Conservation (phyloP, 2,797 vertebrate genomes). For the Neosilurus hyrtlii region DNA sequence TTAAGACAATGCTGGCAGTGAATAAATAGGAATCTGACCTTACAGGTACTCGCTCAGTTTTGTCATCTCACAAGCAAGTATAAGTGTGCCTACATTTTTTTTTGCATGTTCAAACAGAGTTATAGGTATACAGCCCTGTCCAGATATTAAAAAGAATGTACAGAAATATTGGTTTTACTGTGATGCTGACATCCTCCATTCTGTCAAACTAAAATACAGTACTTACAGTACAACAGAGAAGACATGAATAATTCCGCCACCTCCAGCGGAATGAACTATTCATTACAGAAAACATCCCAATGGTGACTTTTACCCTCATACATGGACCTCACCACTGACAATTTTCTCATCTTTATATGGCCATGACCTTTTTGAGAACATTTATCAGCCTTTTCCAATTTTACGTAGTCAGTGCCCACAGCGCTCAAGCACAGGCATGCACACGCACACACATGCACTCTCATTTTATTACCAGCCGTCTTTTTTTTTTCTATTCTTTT, state of each 20-base stretch:
- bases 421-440: slow-evolving; percentile 7
- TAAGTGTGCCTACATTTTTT: neutral
- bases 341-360: slow-evolving; percentile 35
- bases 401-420: slow-evolving; percentile 32
- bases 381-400: slow-evolving; percentile 36
- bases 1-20: slow-evolving; percentile 71
- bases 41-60: neutral
- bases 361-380: slow-evolving; percentile 38
- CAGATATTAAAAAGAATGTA: neutral
- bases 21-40: slow-evolving; percentile 49
- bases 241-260: neutral
- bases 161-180: neutral
- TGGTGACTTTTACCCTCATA: slow-evolving; percentile 34
- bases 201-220: slow-evolving; percentile 12
- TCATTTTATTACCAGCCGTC: neutral
- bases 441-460: neutral
- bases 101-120: neutral
- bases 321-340: slow-evolving; percentile 18
- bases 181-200: slow-evolving; percentile 20
- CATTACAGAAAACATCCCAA: slow-evolving; percentile 41
- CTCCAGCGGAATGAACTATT: slow-evolving; percentile 19
- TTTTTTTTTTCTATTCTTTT: neutral
- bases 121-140: neutral
- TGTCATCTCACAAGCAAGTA: neutral
- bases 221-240: slow-evolving; percentile 21